Evolutionary conservation across 2,888 invertebrate species (phyloP).

Genomic region (Caenorhabditis sulstoni): DNA sequence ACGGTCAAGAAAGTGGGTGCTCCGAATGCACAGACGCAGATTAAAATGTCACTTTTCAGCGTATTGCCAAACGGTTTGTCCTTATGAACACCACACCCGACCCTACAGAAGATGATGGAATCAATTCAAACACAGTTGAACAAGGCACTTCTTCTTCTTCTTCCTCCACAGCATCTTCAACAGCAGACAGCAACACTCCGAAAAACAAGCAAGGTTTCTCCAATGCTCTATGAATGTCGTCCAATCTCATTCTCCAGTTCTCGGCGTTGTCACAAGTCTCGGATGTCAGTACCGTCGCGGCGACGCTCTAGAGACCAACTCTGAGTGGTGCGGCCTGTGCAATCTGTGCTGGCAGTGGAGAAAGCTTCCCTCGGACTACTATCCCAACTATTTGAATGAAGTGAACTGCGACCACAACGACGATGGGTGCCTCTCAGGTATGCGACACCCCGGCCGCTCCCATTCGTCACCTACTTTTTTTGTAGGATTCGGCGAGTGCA

Average conservation of each 20-base stretch:
- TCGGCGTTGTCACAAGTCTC: conserved; percentile 64
- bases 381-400: conserved; percentile 69
- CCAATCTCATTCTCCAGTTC: conserved; percentile 38
- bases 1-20: conserved; percentile 23
- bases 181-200: not conserved
- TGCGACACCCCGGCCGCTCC: conserved; percentile 11
- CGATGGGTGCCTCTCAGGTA: conserved; percentile 67
- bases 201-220: conserved; percentile 34
- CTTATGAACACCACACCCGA: conserved; percentile 38
- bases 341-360: conserved; percentile 72
- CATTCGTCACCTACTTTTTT: conserved; percentile 10
- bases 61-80: conserved; percentile 31
- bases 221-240: too few species aligned
- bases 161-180: not conserved
- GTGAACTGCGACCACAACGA: conserved; percentile 66
- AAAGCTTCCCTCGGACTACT: conserved; percentile 64
- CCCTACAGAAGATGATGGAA: conserved; percentile 19
- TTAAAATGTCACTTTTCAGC: conserved; percentile 18
- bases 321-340: conserved; percentile 61
- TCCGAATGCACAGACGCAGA: not conserved
- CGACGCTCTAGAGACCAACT: conserved; percentile 54
- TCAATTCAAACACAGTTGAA: conserved; percentile 24
- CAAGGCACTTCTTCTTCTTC: conserved; percentile 1
- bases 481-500: conserved; percentile 68
- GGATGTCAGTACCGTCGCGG: conserved; percentile 68